phyloP scores from a whole-genome alignment of 2,113 vertebrate species.

The Hemicordylus capensis region DNA sequence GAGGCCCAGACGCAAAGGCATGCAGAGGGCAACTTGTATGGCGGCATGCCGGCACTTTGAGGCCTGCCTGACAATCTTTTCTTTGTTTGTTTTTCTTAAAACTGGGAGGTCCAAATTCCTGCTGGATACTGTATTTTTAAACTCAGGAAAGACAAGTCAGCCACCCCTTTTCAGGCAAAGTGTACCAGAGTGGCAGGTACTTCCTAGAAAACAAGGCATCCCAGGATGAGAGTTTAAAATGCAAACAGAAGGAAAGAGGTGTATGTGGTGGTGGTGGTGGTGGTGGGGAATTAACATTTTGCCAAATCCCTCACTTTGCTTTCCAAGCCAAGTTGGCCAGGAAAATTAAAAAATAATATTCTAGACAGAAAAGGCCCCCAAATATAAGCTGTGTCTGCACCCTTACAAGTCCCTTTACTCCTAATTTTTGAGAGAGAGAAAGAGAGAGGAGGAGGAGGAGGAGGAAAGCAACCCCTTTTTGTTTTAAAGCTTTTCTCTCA shows the following conservation, averaged over 20 bases:
- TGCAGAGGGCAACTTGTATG: conserved; percentile 31
- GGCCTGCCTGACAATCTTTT: conserved; percentile 71
- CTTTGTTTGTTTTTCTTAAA: conserved; percentile 65
- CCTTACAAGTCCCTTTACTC: conserved; percentile 65
- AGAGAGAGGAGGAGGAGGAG: conserved; percentile 32
- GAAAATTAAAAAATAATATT: conserved; percentile 64
- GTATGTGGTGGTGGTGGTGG: neutral
- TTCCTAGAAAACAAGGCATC: conserved; percentile 25
- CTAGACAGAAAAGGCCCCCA: conserved; percentile 68
- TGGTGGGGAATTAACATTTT: conserved; percentile 9
- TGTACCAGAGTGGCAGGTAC: conserved; percentile 71
- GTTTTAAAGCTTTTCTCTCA: conserved; percentile 75
- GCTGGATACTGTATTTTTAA: conserved; percentile 70
- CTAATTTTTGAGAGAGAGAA: neutral
- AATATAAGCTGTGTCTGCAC: conserved; percentile 58
- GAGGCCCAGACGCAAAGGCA: conserved; percentile 49
- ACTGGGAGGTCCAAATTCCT: conserved; percentile 67
- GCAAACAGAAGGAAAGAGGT: conserved; percentile 37
- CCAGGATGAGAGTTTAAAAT: conserved; percentile 35
- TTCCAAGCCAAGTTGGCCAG: conserved; percentile 39
- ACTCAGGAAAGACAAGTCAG: conserved; percentile 52
- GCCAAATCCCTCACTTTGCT: conserved; percentile 18
- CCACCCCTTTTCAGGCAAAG: neutral
- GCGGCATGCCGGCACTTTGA: conserved; percentile 55
- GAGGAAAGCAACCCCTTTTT: conserved; percentile 29